Conservation (phyloP, 2,888 invertebrate genomes). For the Euplagia quadripunctaria region DNA sequence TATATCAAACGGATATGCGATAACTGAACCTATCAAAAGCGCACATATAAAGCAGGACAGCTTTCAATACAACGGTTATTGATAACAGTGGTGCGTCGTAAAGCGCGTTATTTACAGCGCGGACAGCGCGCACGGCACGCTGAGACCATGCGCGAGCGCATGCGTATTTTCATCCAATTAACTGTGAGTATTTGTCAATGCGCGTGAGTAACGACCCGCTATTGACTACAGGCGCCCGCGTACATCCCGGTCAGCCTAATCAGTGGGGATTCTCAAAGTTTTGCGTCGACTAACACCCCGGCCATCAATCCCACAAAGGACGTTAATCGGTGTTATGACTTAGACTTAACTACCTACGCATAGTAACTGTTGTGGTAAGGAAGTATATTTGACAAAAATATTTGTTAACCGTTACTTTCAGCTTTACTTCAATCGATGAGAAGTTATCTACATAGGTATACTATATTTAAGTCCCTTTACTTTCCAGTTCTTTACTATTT, state of each 20-base stretch:
- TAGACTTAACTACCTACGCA: neutral
- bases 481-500: too few species aligned
- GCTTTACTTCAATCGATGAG: too few species aligned
- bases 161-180: conserved; percentile 74
- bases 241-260: conserved; percentile 46
- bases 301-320: neutral
- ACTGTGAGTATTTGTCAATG: conserved; percentile 74
- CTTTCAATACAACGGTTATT: conserved; percentile 73
- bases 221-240: conserved; percentile 59
- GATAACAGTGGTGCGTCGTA: conserved; percentile 73
- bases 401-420: too few species aligned
- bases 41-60: conserved; percentile 59
- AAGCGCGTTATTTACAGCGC: conserved; percentile 76
- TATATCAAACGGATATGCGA: conserved; percentile 47
- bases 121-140: conserved; percentile 52
- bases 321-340: neutral
- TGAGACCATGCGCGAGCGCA: conserved; percentile 41
- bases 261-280: conserved; percentile 35
- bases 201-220: conserved; percentile 65
- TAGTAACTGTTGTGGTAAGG: neutral
- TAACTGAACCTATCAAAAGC: conserved; percentile 50
- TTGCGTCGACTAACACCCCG: neutral
- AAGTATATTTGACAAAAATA: neutral
- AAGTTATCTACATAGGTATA: too few species aligned
- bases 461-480: too few species aligned